phyloP scores from a whole-genome alignment of 2,113 vertebrate species.

The Lathamus discolor region DNA sequence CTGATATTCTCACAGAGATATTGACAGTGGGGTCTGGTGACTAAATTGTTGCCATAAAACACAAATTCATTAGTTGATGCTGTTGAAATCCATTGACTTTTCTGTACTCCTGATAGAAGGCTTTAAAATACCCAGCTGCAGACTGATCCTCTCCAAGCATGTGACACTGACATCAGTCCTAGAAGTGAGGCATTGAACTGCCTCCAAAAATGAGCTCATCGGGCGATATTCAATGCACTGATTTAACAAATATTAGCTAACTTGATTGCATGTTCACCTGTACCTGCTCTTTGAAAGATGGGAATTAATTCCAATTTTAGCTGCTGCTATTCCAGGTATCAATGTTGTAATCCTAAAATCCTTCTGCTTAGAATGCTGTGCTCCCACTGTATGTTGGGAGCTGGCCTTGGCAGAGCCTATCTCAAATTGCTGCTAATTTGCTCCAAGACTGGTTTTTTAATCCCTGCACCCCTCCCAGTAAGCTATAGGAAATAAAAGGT shows the following conservation, averaged over 20 bases:
- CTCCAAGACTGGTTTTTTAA: neutral
- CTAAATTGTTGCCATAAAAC: constrained; percentile 38
- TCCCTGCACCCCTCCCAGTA: neutral
- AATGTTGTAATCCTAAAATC: neutral
- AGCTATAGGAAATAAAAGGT: neutral
- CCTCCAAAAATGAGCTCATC: constrained; percentile 64
- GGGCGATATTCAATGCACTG: constrained; percentile 24
- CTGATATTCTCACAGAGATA: neutral
- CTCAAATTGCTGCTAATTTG: neutral
- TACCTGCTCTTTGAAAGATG: neutral
- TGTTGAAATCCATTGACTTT: constrained; percentile 52
- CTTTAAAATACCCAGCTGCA: constrained; percentile 68
- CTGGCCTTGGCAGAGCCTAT: neutral
- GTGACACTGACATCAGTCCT: constrained; percentile 70
- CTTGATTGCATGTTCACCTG: constrained; percentile 25
- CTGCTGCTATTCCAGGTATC: neutral
- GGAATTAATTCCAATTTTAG: neutral
- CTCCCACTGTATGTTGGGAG: neutral
- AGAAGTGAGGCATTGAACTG: constrained; percentile 47
- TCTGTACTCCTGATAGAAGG: constrained; percentile 44
- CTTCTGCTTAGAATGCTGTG: neutral
- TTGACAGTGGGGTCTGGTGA: neutral
- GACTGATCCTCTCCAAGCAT: constrained; percentile 61
- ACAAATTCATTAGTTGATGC: constrained; percentile 46
- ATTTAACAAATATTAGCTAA: constrained; percentile 44